Base-by-base conservation (phyloP, 1,140 invertebrate genomes). In the Holcopasites calliopsidis region DNA sequence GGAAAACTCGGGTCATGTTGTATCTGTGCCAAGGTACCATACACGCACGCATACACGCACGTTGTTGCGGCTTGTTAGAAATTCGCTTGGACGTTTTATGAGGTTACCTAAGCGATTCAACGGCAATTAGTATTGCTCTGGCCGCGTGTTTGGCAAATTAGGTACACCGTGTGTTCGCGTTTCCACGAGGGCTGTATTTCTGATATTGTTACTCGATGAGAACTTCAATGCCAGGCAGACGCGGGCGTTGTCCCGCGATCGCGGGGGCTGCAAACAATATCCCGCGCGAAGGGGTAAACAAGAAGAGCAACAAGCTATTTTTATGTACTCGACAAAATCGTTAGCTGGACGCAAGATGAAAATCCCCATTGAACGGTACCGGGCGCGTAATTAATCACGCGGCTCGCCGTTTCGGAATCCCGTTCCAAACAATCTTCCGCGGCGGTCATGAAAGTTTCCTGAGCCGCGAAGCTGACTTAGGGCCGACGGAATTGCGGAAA, bases 401-500 rank as follows among this genome's bases (percentile, higher is more conserved):
- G 4, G 52, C 33, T 54, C n/a, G 10, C 23, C 38, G 26, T 49
- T 77, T 38, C 35, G 23, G 38, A 55, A 42, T 10, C 38, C 31
- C 47, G 79, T 76, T 61, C 57, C 62, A 61, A 82, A 82, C 74
- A 73, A 82, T 83, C n/a, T 79, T 75, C 61, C 44, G 40, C 42
- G 28, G 21, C 28, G 71, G 47, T 11, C 60, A 64, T 49, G 69
- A 77, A 82, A 82, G 79, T 78, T 74, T 70, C 49, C 50, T 62
- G 71, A 60, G 50, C 38, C 64, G 76, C 65, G 77, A 66, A 79
- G 72, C 50, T 64, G 23, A 42, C 57, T 60, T 68, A 69, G 65
- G 72, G 69, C 62, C 66, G 70, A 76, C 69, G 69, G 79, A 85
- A 83, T 82, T 80, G 49, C 64, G 81, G 80, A 84, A 82, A 85